Base-by-base conservation (phyloP, 2,888 invertebrate species). In the Stenolophus ochropezus region DNA sequence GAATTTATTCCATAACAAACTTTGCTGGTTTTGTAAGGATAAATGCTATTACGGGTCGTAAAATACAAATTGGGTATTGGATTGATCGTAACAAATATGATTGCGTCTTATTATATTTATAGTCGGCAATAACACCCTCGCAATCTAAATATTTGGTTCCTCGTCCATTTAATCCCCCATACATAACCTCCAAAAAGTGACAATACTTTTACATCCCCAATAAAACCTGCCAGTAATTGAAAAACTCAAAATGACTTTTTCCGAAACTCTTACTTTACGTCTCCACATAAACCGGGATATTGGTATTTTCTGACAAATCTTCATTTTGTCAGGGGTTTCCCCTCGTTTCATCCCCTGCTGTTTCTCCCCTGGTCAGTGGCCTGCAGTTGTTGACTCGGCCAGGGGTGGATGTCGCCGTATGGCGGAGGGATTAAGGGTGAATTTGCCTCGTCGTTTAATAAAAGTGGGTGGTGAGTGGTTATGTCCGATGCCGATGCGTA, bases 251-350 rank as follows among this genome's bases (percentile, higher is more conserved):
- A 77, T 49, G 77, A 77, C 61, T 77, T 77, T 75, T 65, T 47
- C 77, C 49, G 49, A 73, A 73, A 73, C 65, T 69, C 21, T 8
- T 20, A 73, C 47, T 73, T 73, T 73, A 73, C 73, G 73, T 73
- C 47, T 27, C 11, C 21, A 58, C 71, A 80, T 80, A 81, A 81
- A 81, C 21, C 47, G 65, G 75, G 81, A 81, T 81, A 81, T 81
- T 81, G 81, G 81, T 81, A 81, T 81, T 75, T 81, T 81, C 81
- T 75, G 74, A 74, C 81, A 81, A 81, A 81, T 81, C 81, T 81
- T 81, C 81, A 81, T 81, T 81, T 81, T 81, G 81, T 81, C 23
- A 33, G 75, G 75, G 27, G n/a, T 49, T 75, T 47, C 2, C 73
- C 49, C 49, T 23, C 21, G 49, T 20, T 23, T 23, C 75, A 14